These are phyloP conservation scores for Netelia virgata DNA, from an alignment of 2,888 invertebrate genomes.

Conservation along the genomic window DNA sequence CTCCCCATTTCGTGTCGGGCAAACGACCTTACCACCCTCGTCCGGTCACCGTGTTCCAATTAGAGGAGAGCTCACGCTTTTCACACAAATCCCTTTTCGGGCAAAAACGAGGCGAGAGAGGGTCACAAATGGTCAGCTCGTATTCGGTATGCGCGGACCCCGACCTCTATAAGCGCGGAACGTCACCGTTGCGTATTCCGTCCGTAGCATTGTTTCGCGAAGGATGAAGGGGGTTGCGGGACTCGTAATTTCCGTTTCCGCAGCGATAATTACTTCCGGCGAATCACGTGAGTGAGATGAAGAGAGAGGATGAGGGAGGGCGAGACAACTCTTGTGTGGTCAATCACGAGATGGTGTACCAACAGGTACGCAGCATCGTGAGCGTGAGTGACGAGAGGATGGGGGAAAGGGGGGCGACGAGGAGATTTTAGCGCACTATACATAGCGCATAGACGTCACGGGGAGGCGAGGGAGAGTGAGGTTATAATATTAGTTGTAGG, in stretches of 20 bases:
- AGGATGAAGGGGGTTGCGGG: constrained; percentile 45
- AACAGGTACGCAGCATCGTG: neutral
- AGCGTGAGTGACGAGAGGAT: neutral
- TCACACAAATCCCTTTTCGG: constrained; percentile 29
- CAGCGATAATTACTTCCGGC: constrained; percentile 78
- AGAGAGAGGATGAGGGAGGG: constrained; percentile 10
- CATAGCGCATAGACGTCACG: neutral
- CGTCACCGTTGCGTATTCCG: constrained; percentile 25
- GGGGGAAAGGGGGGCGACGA: neutral
- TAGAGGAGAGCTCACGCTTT: constrained; percentile 63
- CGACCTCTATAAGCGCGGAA: neutral
- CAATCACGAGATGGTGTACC: constrained; percentile 34
- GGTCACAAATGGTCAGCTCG: constrained; percentile 18
- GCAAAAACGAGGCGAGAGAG: constrained; percentile 1
- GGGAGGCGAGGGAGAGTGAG: neutral
- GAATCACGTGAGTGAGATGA: constrained; percentile 58
- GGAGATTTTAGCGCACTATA: neutral
- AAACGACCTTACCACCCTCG: constrained; percentile 53
- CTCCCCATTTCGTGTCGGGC: constrained; percentile 52
- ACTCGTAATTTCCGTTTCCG: constrained; percentile 82
- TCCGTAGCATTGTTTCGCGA: constrained; percentile 58
- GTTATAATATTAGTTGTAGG: neutral
- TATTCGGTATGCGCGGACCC: neutral
- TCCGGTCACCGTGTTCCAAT: constrained; percentile 69
- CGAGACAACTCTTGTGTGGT: constrained; percentile 25